Evolutionary conservation across 2,113 vertebrate genomes (phyloP).

Genomic region (Opisthocomus hoazin): DNA sequence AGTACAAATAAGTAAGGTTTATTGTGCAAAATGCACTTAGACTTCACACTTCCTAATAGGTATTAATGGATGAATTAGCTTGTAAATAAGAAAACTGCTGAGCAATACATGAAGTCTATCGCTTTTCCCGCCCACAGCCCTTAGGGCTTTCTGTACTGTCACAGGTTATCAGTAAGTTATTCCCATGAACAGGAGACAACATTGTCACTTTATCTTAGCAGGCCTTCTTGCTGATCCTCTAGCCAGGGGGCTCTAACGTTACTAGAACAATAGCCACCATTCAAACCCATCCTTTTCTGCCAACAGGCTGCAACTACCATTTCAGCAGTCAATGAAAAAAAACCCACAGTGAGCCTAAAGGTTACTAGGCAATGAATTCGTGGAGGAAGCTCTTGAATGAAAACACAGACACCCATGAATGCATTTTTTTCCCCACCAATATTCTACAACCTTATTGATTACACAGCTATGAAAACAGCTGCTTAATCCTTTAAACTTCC

Average conservation of each 20-base stretch:
- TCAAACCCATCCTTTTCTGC: slow-evolving; percentile 49
- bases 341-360: slow-evolving; percentile 17
- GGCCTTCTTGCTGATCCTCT: slow-evolving; percentile 45
- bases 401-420: not conserved
- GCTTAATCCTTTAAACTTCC: slow-evolving; percentile 13
- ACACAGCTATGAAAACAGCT: not conserved
- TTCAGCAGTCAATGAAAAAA: slow-evolving; percentile 54
- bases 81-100: not conserved
- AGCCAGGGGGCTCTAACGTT: slow-evolving; percentile 41
- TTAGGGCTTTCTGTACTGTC: slow-evolving; percentile 4
- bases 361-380: slow-evolving; percentile 32
- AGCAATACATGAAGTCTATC: not conserved
- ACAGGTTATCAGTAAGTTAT: slow-evolving; percentile 23
- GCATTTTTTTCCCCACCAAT: not conserved
- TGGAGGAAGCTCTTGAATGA: slow-evolving; percentile 29
- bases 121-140: not conserved
- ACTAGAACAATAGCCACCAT: slow-evolving; percentile 67
- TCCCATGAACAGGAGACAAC: slow-evolving; percentile 44
- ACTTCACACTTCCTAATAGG: not conserved
- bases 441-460: not conserved
- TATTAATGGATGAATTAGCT: not conserved
- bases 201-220: slow-evolving; percentile 47
- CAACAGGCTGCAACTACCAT: slow-evolving; percentile 53
- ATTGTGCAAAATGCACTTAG: not conserved
- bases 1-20: not conserved